A percentile compares a stretch with the other conserved stretches of the same genome.
Evolutionary conservation across 2,113 vertebrate species (phyloP).

Genomic region (Xenus cinereus): DNA sequence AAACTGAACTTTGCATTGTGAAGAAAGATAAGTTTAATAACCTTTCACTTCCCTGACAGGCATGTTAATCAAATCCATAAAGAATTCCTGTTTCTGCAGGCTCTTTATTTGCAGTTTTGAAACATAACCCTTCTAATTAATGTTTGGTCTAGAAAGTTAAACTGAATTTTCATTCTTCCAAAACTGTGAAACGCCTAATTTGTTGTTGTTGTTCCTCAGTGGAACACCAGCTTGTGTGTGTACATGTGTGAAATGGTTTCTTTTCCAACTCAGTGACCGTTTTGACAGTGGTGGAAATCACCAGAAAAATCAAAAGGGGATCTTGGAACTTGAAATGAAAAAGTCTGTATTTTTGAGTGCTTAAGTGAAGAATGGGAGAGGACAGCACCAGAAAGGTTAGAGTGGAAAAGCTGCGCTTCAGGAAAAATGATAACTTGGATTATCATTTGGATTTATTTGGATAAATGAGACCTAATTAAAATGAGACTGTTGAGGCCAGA

Average conservation of each 20-base stretch:
- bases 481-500: not conserved
- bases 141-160: not conserved
- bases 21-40: not conserved
- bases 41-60: not conserved
- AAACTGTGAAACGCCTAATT: not conserved
- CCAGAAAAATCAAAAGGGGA: not conserved
- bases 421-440: too few relatives aligned
- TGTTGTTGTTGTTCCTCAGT: not conserved
- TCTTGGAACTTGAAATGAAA: slow-evolving; percentile 9
- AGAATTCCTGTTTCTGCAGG: not conserved
- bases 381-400: not conserved
- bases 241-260: not conserved
- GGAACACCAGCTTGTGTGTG: not conserved
- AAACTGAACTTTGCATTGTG: not conserved
- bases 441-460: too few relatives aligned
- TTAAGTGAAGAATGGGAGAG: not conserved
- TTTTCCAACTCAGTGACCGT: not conserved
- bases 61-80: not conserved
- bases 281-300: not conserved
- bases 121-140: not conserved
- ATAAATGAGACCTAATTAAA: not conserved
- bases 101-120: not conserved
- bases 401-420: not conserved
- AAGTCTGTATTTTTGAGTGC: not conserved
- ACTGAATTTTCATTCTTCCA: not conserved